Conservation (phyloP, 2,888 invertebrate species). For the Herminia tarsipennalis region DNA sequence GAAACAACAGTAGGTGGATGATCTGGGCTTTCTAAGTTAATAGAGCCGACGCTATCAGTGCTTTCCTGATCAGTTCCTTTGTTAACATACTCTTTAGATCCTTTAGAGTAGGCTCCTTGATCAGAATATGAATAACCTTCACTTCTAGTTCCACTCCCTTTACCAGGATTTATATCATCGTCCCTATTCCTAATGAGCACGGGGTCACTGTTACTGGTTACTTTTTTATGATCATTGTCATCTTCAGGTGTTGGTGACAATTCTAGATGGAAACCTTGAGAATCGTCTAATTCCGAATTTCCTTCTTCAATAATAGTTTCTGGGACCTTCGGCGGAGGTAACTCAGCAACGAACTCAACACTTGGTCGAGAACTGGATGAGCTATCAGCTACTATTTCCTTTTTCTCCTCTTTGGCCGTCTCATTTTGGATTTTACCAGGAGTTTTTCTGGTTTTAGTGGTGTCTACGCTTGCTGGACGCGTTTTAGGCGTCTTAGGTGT, state of each 20-base stretch:
- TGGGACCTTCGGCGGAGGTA: constrained; percentile 53
- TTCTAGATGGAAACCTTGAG: constrained; percentile 72
- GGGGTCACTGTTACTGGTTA: constrained; percentile 62
- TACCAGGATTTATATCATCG: constrained; percentile 58
- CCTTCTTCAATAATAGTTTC: constrained; percentile 65
- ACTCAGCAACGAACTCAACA: constrained; percentile 64
- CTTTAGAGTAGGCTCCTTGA: constrained; percentile 58
- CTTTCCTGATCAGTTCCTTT: constrained; percentile 77
- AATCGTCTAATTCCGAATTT: constrained; percentile 67
- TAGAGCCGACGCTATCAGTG: constrained; percentile 72
- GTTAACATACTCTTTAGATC: constrained; percentile 55
- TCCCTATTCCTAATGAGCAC: constrained; percentile 58
- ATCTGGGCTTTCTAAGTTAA: constrained; percentile 71
- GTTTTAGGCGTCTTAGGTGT: constrained; percentile 72
- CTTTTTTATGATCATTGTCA: constrained; percentile 43
- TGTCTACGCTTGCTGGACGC: constrained; percentile 71
- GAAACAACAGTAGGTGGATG: constrained; percentile 67
- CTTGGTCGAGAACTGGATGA: constrained; percentile 57
- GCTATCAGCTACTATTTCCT: constrained; percentile 44
- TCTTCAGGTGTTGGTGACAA: constrained; percentile 66
- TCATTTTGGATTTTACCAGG: constrained; percentile 53
- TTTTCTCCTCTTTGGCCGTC: constrained; percentile 35
- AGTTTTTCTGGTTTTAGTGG: constrained; percentile 60
- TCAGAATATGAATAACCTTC: constrained; percentile 69
- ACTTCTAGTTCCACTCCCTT: constrained; percentile 59